A percentile compares a stretch with the other conserved stretches of the same genome.
phyloP scores from a whole-genome alignment of 2,113 vertebrate genomes.

The Mormoops blainvillei region DNA sequence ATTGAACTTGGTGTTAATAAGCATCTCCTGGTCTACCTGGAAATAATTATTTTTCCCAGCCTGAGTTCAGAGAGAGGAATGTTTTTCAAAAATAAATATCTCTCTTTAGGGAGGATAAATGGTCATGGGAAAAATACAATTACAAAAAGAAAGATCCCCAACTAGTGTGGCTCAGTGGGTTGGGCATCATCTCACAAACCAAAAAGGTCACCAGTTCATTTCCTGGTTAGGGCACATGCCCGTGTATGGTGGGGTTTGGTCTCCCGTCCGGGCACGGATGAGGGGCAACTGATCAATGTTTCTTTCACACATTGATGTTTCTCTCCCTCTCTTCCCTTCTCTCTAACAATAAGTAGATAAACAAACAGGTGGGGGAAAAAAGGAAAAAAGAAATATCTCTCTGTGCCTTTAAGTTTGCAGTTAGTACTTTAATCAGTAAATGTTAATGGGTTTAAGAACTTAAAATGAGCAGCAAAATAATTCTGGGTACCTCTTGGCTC shows the following conservation, averaged over 20 bases:
- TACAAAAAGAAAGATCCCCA: no score
- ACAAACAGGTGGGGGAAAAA: neutral
- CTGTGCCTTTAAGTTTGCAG: neutral
- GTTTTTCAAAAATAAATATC: neutral
- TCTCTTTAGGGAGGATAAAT: neutral
- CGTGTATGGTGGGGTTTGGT: no score
- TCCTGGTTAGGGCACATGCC: no score
- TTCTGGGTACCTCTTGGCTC: neutral
- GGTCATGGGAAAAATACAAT: no score
- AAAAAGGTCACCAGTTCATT: no score
- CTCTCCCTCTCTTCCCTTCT: no score
- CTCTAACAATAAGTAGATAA: no score
- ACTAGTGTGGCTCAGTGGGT: no score
- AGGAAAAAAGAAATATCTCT: neutral
- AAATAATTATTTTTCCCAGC: neutral
- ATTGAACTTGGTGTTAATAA: constrained; percentile 15
- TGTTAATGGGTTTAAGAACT: neutral
- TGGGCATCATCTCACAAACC: no score
- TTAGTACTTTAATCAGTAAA: constrained; percentile 19
- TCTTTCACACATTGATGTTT: no score
- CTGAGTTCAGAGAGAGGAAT: neutral
- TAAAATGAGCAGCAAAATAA: neutral
- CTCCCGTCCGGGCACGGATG: no score
- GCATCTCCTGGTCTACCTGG: neutral
- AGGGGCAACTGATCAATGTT: no score